Evolutionary conservation across 2,888 invertebrate genomes (phyloP), one percentile per base, ranked within the genome.

Genomic region (Terebella lapidaria): DNA sequence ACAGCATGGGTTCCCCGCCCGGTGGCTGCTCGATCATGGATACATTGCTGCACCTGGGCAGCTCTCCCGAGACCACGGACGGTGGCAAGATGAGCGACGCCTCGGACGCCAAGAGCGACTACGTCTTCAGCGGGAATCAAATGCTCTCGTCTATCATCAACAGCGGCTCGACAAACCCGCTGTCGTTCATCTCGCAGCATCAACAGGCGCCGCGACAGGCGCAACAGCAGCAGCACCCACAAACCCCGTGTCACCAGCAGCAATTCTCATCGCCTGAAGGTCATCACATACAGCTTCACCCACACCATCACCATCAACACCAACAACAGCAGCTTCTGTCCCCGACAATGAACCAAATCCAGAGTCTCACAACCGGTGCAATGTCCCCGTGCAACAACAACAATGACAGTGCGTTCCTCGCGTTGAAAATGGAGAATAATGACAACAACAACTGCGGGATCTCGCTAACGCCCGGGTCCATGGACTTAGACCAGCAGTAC

Each of bases 51-150:
- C 18, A 10, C 35, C 49, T 49, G n/a, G 49, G 49, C 18, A 22
- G 49, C 5, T 35, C 35, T 10, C 35, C 10, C 10, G 35, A 35
- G 10, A 15, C 35, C 18, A 5, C 5, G 5, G 49, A 22, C 49
- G 22, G 49, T 22, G 49, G 10, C 18, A 5, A 10, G 5, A n/a
- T 5, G 18, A 5, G 18, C 18, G 5, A 5, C 18, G 5, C 49
- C n/a, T n/a, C 10, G 49, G 10, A 15, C 18, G 15, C 49, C 24
- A 49, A 49, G 24, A 22, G 5, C 18, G 22, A 49, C 49, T n/a
- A n/a, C 22, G 49, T 49, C 49, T 49, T 49, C 49, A 49, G 49
- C 49, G 49, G 49, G 5, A 22, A 49, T 24, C 18, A 49, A 22
- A 49, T 49, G 49, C 22, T 49, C 18, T 20, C 5, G 5, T 49